These are phyloP conservation scores for Etia nguti DNA, from an alignment of 2,113 vertebrate genomes.

Conservation along the genomic window DNA sequence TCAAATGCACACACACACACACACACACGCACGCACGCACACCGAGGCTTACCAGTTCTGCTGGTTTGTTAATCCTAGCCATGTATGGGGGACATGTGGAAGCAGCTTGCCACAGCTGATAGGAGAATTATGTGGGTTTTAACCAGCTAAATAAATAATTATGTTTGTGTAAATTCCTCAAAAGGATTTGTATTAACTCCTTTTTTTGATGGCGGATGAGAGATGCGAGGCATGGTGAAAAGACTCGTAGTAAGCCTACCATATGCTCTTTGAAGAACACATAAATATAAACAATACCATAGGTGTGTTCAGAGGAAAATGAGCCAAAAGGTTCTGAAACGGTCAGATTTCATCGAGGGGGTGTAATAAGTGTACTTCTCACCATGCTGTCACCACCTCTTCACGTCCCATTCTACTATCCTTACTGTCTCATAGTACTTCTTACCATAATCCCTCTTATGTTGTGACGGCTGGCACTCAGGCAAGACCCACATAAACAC, in stretches of 20 bases:
- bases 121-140: constrained; percentile 72
- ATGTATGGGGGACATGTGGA: constrained; percentile 65
- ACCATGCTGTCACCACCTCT: constrained; percentile 19
- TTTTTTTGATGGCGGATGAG: constrained; percentile 55
- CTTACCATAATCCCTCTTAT: constrained; percentile 63
- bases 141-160: constrained; percentile 74
- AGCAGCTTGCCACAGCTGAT: constrained; percentile 69
- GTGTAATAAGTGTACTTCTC: constrained; percentile 5
- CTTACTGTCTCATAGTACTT: constrained; percentile 31
- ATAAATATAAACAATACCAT: constrained; percentile 20
- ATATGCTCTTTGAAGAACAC: constrained; percentile 30
- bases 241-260: constrained; percentile 22
- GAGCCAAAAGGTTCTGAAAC: constrained; percentile 9
- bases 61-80: constrained; percentile 61
- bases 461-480: constrained; percentile 56
- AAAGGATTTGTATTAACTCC: constrained; percentile 70
- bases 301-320: constrained; percentile 4
- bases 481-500: constrained; percentile 38
- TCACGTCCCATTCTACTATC: not conserved
- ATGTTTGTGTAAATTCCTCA: constrained; percentile 73
- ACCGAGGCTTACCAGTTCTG: constrained; percentile 12
- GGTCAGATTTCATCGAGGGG: not conserved
- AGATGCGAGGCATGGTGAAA: constrained; percentile 40
- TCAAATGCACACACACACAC: not conserved
- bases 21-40: not conserved